These are phyloP conservation scores for Zophobas atratus DNA, from an alignment of 1,140 invertebrate species.

Conservation along the genomic window DNA sequence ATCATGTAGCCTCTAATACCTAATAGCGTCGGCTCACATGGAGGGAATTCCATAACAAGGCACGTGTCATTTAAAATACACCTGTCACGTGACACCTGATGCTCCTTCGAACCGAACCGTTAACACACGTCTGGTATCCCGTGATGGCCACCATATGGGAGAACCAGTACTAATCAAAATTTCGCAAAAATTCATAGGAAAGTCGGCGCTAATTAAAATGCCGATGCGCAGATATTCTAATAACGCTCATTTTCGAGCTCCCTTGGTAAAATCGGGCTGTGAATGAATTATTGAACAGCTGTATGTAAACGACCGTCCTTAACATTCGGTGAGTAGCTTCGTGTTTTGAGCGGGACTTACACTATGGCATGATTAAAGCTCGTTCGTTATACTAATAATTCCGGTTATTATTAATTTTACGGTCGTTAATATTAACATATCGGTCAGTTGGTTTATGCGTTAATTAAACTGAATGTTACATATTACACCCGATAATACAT, in stretches of 20 bases:
- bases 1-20: conserved; percentile 23
- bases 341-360: conserved; percentile 22
- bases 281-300: conserved; percentile 44
- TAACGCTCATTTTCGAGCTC: conserved; percentile 8
- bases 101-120: conserved; percentile 49
- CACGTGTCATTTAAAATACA: conserved; percentile 55
- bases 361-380: conserved; percentile 44
- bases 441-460: conserved; percentile 40
- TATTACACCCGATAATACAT: conserved; percentile 31
- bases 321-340: conserved; percentile 34
- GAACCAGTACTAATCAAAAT: conserved; percentile 36
- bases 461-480: conserved; percentile 36
- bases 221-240: conserved; percentile 9
- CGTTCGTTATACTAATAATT: conserved; percentile 44
- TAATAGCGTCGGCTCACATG: conserved; percentile 1
- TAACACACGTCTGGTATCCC: conserved; percentile 32
- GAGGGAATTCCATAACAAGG: conserved; percentile 37
- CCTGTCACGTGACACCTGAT: conserved; percentile 59
- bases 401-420: conserved; percentile 45
- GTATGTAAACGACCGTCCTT: conserved; percentile 44
- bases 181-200: conserved; percentile 28
- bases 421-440: conserved; percentile 36
- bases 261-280: conserved; percentile 14
- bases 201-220: conserved; percentile 2
- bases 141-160: conserved; percentile 33